phyloP scores from a whole-genome alignment of 2,113 vertebrate species.

The Danio rerio region GRCz12tu NC_133186.1:3962501-3963000 shows the following conservation, averaged over 20 bases:
- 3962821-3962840: conserved; percentile 49
- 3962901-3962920: conserved; percentile 39
- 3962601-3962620: too few relatives aligned
- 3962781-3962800: conserved; percentile 55
- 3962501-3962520: too few relatives aligned
- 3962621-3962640: too few relatives aligned
- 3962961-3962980: conserved; percentile 79
- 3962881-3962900: conserved; percentile 45
- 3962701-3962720: background rate
- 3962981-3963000: conserved; percentile 79
- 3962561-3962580: too few relatives aligned
- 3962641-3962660: too few relatives aligned
- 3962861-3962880: conserved; percentile 54
- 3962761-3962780: conserved; percentile 41
- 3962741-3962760: background rate
- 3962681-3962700: background rate
- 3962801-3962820: conserved; percentile 39
- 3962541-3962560: too few relatives aligned
- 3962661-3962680: background rate
- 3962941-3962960: conserved; percentile 74
- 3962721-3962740: background rate
- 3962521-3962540: too few relatives aligned
- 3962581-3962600: too few relatives aligned
- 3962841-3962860: conserved; percentile 50
- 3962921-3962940: conserved; percentile 56